These are phyloP conservation scores for Drosophila algonquin DNA, from an alignment of 2,888 invertebrate genomes.

Conservation along the genomic window DNA sequence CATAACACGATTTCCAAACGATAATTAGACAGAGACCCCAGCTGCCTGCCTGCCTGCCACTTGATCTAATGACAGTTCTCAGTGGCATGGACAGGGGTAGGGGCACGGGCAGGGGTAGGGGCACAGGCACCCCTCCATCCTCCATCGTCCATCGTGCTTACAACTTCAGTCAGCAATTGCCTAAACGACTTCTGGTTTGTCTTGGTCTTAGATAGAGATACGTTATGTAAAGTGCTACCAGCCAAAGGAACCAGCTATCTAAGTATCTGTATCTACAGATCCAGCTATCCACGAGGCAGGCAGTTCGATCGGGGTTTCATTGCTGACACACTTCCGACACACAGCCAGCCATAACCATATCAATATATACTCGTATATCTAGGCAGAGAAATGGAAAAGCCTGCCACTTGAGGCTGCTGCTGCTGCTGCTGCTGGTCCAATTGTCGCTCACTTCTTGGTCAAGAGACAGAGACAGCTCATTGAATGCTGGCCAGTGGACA, in stretches of 20 bases:
- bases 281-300: constrained; percentile 21
- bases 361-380: constrained; percentile 32
- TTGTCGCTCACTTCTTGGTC: constrained; percentile 44
- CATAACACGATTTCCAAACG: constrained; percentile 75
- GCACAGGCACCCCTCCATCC: constrained; percentile 10
- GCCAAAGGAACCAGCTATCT: constrained; percentile 4
- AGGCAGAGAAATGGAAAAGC: constrained; percentile 59
- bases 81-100: background rate
- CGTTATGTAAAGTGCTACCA: constrained; percentile 45
- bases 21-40: constrained; percentile 65
- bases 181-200: constrained; percentile 77
- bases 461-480: constrained; percentile 69
- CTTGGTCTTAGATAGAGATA: constrained; percentile 36
- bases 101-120: background rate
- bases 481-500: constrained; percentile 37
- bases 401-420: constrained; percentile 5
- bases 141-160: constrained; percentile 27
- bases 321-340: constrained; percentile 75
- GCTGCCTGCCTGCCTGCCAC: constrained; percentile 67
- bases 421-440: constrained; percentile 58
- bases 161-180: constrained; percentile 58
- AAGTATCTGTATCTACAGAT: constrained; percentile 3
- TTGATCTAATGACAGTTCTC: constrained; percentile 79
- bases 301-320: constrained; percentile 62
- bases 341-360: constrained; percentile 44